Conservation (phyloP, 2,113 vertebrate species). For the Strigops habroptila region DNA sequence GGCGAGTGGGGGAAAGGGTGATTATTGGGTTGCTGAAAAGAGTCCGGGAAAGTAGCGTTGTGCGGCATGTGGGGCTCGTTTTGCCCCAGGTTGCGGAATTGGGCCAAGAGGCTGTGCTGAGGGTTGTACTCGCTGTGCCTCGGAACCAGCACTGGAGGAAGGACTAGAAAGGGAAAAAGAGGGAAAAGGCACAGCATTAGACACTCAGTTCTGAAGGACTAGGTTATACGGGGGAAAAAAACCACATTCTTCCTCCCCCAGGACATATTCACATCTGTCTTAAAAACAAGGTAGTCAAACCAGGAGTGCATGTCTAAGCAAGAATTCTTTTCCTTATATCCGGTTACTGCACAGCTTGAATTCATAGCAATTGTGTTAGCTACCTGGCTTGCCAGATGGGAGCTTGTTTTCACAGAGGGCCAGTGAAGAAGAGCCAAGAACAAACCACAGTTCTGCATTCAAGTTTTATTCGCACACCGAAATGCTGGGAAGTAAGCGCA, state of each 20-base stretch:
- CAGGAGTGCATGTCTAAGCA: slow-evolving; percentile 2
- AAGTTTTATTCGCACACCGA: neutral
- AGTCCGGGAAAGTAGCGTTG: slow-evolving; percentile 95
- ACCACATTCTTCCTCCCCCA: neutral
- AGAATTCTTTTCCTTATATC: neutral
- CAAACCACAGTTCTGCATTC: neutral
- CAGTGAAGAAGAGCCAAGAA: neutral
- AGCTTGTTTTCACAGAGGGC: neutral
- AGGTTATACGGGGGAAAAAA: neutral
- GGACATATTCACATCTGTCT: neutral
- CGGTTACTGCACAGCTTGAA: neutral
- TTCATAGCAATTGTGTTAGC: neutral
- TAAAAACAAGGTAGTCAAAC: neutral
- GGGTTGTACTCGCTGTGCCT: slow-evolving; percentile 98
- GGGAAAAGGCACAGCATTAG: neutral
- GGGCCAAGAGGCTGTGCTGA: slow-evolving; percentile 95
- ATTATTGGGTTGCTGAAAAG: slow-evolving; percentile 83
- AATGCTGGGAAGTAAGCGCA: neutral
- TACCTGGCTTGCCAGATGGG: neutral
- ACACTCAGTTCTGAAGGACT: neutral
- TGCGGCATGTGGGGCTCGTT: slow-evolving; percentile 97
- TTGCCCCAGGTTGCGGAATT: slow-evolving; percentile 92
- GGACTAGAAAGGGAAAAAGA: slow-evolving; percentile 73
- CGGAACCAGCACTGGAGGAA: slow-evolving; percentile 96
- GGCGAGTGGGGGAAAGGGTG: slow-evolving; percentile 84